Base-by-base conservation (phyloP, 2,888 invertebrate genomes). In the Apotomis betuletana region DNA sequence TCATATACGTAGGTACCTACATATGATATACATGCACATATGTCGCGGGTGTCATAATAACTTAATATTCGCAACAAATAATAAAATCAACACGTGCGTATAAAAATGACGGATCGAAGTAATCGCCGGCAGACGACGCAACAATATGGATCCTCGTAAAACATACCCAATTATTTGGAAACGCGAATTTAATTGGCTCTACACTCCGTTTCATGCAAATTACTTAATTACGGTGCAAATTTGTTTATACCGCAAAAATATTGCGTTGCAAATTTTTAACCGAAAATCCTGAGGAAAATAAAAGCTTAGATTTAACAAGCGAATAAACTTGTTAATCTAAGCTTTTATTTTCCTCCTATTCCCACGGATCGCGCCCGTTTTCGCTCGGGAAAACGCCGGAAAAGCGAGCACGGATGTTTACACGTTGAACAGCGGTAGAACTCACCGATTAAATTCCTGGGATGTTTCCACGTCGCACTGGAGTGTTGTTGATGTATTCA, bases 371-470 rank as follows among this genome's bases (percentile, higher is more conserved):
- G 9, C 46, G 41, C 62, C 9, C 51, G 41, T 13, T 27, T 15
- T 38, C 54, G 65, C 54, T 80, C 80, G 81, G 78, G 67, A 57
- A 60, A 68, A 69, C 44, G 41, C 71, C 75, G 78, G 76, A 78
- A 74, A 79, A 83, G 78, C 75, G 72, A 59, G 70, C 77, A 79
- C 63, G 54, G 41, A 59, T 68, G 58, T 13, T 59, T 57, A 64
- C 69, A 63, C 46, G 13, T 27, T 60, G 10, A 3, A 9, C 4
- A 36, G n/a, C 41, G 46, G 12, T 27, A 51, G 49, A 73, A 88
- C 89, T 87, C 75, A 89, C 88, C 82, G 82, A 77, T 74, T 75
- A 84, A 84, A 87, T 55, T 63, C 64, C 63, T 63, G 9, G 41
- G 67, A 41, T 57, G 65, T 61, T 61, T 55, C 27, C 62, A 70